Conservation (phyloP, 2,113 vertebrate species). For the Ginglymostoma cirratum region DNA sequence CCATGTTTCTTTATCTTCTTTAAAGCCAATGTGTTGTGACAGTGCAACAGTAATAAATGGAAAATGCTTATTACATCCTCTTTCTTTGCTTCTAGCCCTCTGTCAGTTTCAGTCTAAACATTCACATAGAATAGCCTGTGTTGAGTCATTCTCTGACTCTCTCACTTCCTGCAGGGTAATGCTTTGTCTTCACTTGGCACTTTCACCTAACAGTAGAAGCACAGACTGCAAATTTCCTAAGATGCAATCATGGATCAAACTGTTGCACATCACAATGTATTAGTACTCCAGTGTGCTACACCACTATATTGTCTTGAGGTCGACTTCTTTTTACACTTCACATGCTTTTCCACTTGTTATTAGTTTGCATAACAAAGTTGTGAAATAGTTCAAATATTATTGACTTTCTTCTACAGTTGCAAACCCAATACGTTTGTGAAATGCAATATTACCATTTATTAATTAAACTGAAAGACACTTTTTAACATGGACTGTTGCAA, state of each 20-base stretch:
- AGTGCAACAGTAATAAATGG: neutral
- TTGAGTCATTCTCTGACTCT: constrained; percentile 13
- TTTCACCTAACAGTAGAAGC: neutral
- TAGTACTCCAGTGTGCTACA: neutral
- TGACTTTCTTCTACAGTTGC: neutral
- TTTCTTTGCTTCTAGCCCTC: neutral
- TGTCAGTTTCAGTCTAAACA: neutral
- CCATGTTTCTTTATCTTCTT: constrained; percentile 28
- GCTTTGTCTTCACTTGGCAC: neutral
- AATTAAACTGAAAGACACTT: neutral
- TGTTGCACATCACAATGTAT: neutral
- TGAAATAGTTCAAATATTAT: neutral
- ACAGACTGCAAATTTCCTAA: neutral
- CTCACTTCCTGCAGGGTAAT: neutral
- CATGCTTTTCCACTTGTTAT: neutral
- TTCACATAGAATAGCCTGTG: neutral
- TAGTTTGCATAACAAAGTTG: neutral
- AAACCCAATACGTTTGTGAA: neutral
- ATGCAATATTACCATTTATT: neutral
- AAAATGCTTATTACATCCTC: neutral
- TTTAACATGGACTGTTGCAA: neutral
- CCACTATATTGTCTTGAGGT: neutral
- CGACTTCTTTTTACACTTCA: neutral
- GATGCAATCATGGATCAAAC: neutral
- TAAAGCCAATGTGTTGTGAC: neutral